Evolutionary conservation across 2,113 vertebrate genomes (phyloP).

Genomic region (Puma concolor): DNA sequence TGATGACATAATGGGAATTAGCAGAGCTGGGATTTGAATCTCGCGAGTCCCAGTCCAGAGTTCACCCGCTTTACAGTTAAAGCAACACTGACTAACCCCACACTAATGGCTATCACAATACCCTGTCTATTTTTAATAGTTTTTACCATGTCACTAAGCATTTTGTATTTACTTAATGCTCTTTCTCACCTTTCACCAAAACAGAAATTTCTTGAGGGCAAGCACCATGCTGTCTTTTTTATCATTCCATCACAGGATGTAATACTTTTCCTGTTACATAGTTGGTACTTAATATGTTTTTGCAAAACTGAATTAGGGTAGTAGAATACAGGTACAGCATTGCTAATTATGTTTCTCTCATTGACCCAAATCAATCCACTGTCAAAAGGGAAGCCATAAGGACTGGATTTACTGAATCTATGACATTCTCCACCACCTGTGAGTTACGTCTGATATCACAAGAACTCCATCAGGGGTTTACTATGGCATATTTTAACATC

Average conservation of each 20-base stretch:
- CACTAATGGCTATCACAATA: neutral
- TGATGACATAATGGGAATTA: neutral
- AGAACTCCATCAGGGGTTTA: neutral
- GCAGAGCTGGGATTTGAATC: neutral
- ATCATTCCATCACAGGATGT: neutral
- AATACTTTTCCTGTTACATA: neutral
- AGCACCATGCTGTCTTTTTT: rapidly evolving
- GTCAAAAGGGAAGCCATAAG: neutral
- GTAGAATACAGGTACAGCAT: neutral
- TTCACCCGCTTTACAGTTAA: neutral
- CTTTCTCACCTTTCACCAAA: neutral
- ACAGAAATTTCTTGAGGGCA: neutral
- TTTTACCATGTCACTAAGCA: neutral
- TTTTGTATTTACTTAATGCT: neutral
- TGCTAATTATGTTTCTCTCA: neutral
- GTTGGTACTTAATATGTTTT: neutral
- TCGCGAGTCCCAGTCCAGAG: neutral
- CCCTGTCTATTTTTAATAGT: neutral
- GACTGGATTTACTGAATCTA: neutral
- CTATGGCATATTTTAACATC: neutral
- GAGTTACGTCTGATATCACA: neutral
- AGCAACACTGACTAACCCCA: neutral
- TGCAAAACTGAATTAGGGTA: neutral
- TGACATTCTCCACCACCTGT: neutral
- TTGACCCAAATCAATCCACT: neutral